Percentiles rank a stretch among this genome's conserved stretches.
Conservation (phyloP, 2,888 invertebrate species). For the Tanaodytes sp. region DNA sequence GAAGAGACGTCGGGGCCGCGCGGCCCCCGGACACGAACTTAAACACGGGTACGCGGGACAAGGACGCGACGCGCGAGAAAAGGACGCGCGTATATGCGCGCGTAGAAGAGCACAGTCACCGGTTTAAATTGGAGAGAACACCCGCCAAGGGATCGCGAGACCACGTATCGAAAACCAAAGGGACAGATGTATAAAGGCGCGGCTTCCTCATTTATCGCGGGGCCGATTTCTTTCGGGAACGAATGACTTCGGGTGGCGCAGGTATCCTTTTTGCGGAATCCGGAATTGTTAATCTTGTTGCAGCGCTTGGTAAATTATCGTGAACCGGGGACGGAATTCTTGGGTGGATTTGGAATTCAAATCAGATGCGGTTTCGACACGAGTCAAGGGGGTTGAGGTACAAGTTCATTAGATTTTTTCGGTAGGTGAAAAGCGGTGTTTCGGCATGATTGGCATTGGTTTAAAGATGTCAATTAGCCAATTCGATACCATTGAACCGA, state of each 20-base stretch:
- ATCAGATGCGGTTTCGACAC: conserved; percentile 10
- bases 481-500: too few species aligned
- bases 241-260: conserved; percentile 32
- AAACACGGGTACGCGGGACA: conserved; percentile 38
- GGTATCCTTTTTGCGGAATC: conserved; percentile 47
- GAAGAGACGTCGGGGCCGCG: too few species aligned
- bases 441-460: too few species aligned
- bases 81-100: conserved; percentile 33
- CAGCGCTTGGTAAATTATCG: conserved; percentile 24
- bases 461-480: too few species aligned
- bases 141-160: conserved; percentile 60
- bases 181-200: conserved; percentile 50
- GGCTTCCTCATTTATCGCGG: conserved; percentile 49
- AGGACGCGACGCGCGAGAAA: conserved; percentile 28
- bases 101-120: conserved; percentile 63
- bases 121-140: conserved; percentile 71
- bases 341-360: conserved; percentile 13
- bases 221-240: conserved; percentile 41
- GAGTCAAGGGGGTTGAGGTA: too few species aligned
- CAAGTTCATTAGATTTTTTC: too few species aligned
- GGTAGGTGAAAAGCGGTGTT: too few species aligned
- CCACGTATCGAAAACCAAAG: conserved; percentile 50
- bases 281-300: conserved; percentile 44
- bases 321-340: background rate
- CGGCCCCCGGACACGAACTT: conserved; percentile 44